These are phyloP conservation scores for Eublepharis macularius DNA, from an alignment of 2,113 vertebrate genomes.

Conservation along the genomic window DNA sequence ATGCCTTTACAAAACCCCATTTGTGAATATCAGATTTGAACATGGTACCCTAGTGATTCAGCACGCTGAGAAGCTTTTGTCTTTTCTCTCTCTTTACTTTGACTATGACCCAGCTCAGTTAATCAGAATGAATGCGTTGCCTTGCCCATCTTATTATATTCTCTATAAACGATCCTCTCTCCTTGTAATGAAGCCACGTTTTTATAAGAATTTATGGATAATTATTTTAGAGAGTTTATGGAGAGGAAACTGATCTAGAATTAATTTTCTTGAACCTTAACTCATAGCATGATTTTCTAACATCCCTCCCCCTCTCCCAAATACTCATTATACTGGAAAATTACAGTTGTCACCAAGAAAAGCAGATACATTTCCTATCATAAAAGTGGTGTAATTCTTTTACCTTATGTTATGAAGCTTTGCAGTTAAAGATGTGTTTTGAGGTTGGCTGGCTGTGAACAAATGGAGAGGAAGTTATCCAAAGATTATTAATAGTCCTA, in stretches of 20 bases:
- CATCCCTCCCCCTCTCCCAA: conserved; percentile 1
- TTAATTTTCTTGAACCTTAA: conserved; percentile 40
- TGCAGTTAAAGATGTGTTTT: neutral
- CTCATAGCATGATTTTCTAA: conserved; percentile 7
- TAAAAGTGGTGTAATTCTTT: conserved; percentile 6
- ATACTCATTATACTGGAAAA: conserved; percentile 11
- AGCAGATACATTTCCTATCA: neutral
- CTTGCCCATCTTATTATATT: conserved; percentile 16
- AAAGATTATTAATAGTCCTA: neutral
- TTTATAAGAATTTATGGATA: conserved; percentile 15
- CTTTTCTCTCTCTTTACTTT: conserved; percentile 23
- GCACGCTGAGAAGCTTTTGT: conserved; percentile 4
- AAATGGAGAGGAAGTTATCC: neutral
- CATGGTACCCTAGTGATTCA: conserved; percentile 22
- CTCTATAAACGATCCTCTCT: neutral
- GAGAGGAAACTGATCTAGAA: conserved; percentile 43
- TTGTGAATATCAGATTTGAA: conserved; percentile 33
- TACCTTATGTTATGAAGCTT: neutral
- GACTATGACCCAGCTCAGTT: neutral
- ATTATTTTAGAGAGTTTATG: conserved; percentile 49
- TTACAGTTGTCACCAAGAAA: neutral
- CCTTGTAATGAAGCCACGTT: neutral
- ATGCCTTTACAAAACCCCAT: conserved; percentile 24
- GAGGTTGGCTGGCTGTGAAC: neutral
- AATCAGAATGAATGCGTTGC: conserved; percentile 24